A percentile compares a stretch with the other conserved stretches of the same genome.
These are phyloP conservation scores for Enteromius fasciolatus DNA, from an alignment of 2,797 vertebrate genomes.

Conservation along the genomic window DNA sequence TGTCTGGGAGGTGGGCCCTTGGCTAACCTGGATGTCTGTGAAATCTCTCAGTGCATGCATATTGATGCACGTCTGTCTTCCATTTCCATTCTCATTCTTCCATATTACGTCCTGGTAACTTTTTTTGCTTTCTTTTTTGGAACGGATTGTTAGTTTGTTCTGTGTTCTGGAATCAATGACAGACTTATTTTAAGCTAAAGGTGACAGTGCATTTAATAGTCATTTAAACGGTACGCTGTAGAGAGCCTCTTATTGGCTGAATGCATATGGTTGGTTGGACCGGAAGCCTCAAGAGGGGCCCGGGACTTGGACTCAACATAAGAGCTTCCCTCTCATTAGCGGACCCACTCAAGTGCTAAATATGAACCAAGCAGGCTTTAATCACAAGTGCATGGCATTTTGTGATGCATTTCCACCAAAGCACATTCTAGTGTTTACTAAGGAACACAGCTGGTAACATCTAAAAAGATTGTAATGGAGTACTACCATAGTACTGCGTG, in stretches of 20 bases:
- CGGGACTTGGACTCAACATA: conserved; percentile 30
- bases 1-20: conserved; percentile 51
- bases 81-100: conserved; percentile 21
- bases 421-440: neutral
- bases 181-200: conserved; percentile 16
- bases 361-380: conserved; percentile 35
- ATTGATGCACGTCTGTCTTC: conserved; percentile 31
- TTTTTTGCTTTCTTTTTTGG: neutral
- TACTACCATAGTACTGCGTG: neutral
- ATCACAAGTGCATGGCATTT: conserved; percentile 20
- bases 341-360: conserved; percentile 35
- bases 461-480: neutral
- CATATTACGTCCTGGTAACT: neutral
- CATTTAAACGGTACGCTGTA: conserved; percentile 11
- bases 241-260: conserved; percentile 28
- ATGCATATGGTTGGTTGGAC: conserved; percentile 39
- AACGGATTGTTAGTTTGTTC: neutral
- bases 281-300: conserved; percentile 25
- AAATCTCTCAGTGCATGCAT: conserved; percentile 31
- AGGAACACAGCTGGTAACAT: neutral
- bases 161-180: conserved; percentile 12
- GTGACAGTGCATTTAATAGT: conserved; percentile 27
- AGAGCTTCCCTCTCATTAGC: conserved; percentile 44
- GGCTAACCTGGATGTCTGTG: conserved; percentile 35
- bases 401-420: neutral